Base-by-base conservation (phyloP, 1,140 invertebrate genomes). In the Cherax quadricarinatus region DNA sequence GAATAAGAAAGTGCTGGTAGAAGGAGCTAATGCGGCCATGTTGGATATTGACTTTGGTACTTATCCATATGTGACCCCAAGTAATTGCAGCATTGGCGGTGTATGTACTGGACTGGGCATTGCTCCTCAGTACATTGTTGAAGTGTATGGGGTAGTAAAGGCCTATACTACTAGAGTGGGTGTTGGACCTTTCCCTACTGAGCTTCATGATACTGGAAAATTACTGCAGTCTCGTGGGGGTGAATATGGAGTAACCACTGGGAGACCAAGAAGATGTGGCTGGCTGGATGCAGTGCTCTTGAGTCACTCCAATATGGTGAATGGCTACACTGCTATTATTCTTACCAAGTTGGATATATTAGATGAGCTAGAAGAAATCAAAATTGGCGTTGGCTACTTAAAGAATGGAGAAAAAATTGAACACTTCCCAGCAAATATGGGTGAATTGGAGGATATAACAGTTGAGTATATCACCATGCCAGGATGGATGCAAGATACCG, bases 31-130 rank as follows among this genome's bases (percentile, higher is more conserved):
- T 95, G 99, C 98, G 7, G 98, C 98, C 18, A 98, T 99, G 97
- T 95, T 99, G 93, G 99, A 99, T 95, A 99, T 99, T 95, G 99
- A 99, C 95, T 99, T 99, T 96, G 97, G 98, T 91, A 99, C 99
- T 18, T 99, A 99, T 95, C 99, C 99, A 0, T 99, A 98, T 95
- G 99, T 99, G 88, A 99, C 99, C 51, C 99, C 99, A 89, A 99
- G 98, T 10, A 99, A 99, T 96, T 99, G 99, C 95, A 99, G 98
- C 95, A 98, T 99, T 93, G 99, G 99, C 70, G 99, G 99, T 21
- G 99, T 99, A 5, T 99, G 98, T 94, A 99, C 99, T 2, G 99
- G 99, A 0, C 96, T 99, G 16, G 99, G 99, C 21, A 95, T 99
- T 92, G 98, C 99, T 4, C 98, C 99, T 4, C 96, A 96, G 94